phyloP scores from a whole-genome alignment of 2,113 vertebrate species.

The Syrrhaptes paradoxus region DNA sequence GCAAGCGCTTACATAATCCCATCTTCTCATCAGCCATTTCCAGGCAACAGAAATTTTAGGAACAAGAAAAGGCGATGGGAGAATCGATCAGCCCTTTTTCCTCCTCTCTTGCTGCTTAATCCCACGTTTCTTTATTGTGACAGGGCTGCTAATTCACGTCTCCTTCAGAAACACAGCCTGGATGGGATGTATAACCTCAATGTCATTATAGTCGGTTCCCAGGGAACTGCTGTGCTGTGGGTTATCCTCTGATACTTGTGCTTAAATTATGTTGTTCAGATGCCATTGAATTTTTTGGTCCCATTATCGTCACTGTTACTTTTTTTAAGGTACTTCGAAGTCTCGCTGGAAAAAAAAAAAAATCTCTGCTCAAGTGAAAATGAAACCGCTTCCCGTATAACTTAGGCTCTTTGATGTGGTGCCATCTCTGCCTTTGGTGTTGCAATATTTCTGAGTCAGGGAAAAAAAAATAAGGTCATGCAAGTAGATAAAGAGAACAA shows the following conservation, averaged over 20 bases:
- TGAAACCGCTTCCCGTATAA: background rate
- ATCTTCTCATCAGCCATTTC: constrained; percentile 43
- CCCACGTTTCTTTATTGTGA: background rate
- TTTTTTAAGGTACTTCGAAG: constrained; percentile 15
- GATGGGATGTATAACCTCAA: background rate
- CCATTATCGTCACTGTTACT: background rate
- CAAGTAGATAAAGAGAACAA: background rate
- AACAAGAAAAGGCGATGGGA: background rate
- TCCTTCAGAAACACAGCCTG: background rate
- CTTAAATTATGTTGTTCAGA: background rate
- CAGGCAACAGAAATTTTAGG: constrained; percentile 32
- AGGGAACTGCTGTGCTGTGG: background rate
- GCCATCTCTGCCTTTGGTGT: background rate
- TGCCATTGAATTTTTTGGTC: background rate
- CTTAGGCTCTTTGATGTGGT: background rate
- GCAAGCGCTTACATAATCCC: background rate
- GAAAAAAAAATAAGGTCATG: background rate
- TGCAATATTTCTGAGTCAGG: background rate
- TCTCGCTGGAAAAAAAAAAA: background rate
- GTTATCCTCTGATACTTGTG: background rate
- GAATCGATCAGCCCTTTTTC: background rate
- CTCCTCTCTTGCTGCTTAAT: background rate
- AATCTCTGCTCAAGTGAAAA: background rate
- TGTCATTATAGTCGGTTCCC: background rate
- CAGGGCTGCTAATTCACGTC: background rate